phyloP scores from a whole-genome alignment of 2,113 vertebrate species.

The Ochotona princeps region DNA sequence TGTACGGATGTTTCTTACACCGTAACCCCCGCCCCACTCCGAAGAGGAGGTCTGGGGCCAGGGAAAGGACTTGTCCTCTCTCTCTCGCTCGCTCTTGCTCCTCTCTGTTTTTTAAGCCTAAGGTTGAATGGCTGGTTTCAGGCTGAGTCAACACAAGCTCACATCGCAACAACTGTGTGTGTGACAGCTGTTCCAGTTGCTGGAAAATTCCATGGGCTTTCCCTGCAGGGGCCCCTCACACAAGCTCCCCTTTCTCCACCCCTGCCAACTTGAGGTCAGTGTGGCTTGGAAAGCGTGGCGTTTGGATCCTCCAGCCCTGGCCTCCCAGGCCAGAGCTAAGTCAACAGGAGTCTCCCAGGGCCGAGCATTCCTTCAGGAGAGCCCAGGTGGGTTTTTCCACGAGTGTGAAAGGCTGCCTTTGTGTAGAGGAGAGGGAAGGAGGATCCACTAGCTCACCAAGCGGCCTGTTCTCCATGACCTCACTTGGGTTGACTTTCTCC shows the following conservation, averaged over 20 bases:
- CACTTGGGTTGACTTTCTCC: constrained; percentile 62
- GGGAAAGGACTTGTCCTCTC: neutral
- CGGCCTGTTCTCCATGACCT: constrained; percentile 65
- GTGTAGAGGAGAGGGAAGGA: neutral
- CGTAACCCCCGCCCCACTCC: neutral
- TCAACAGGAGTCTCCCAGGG: constrained; percentile 70
- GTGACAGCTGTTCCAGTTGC: constrained; percentile 14
- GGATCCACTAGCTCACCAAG: neutral
- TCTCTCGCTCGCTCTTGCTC: neutral
- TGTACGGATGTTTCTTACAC: neutral
- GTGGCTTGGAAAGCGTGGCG: constrained; percentile 57
- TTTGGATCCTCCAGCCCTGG: constrained; percentile 63
- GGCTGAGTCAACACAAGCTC: constrained; percentile 36
- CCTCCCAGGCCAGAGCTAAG: constrained; percentile 51
- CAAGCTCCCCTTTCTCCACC: constrained; percentile 27
- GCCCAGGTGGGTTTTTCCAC: constrained; percentile 74
- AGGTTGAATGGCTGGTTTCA: constrained; percentile 40
- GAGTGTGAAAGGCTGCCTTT: constrained; percentile 74
- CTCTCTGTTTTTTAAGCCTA: neutral
- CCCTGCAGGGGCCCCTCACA: constrained; percentile 45
- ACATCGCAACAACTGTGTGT: constrained; percentile 63
- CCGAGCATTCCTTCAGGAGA: constrained; percentile 41
- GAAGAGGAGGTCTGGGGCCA: neutral
- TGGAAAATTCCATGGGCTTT: constrained; percentile 77
- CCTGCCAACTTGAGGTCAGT: constrained; percentile 75